Percentiles rank a stretch among this genome's conserved stretches.
Evolutionary conservation across 2,888 invertebrate species (phyloP).

Genomic region (Seira ritae): DNA sequence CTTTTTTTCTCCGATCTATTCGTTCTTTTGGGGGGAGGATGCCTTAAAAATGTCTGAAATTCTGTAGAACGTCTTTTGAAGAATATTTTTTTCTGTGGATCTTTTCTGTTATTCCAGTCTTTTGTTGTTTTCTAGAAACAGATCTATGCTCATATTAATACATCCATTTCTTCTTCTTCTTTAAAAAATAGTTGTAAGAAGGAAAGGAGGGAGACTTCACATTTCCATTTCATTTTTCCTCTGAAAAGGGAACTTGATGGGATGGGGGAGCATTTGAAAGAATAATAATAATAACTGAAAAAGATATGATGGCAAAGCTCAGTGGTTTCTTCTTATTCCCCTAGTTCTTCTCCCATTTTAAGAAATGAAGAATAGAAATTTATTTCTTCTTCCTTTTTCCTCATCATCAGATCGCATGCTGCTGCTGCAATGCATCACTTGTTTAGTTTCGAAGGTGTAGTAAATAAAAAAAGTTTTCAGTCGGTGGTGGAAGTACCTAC

Average conservation of each 20-base stretch:
- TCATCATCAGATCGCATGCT: background rate
- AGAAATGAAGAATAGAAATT: background rate
- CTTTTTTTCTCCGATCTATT: background rate
- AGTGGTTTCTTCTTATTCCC: conserved; percentile 51
- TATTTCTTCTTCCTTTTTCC: conserved; percentile 13
- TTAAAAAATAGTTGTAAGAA: background rate
- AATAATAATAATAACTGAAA: conserved; percentile 43
- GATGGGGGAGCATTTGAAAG: conserved; percentile 4
- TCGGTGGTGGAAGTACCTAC: background rate
- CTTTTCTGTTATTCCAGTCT: background rate
- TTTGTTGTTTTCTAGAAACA: background rate
- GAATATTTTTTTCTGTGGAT: background rate
- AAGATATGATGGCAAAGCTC: conserved; percentile 60
- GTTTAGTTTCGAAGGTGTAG: background rate
- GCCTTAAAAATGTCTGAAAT: too few species aligned
- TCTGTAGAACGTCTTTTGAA: too few species aligned
- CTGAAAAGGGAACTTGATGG: conserved; percentile 1
- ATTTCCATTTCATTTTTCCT: conserved; percentile 8
- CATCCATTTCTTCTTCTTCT: background rate
- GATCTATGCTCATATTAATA: background rate
- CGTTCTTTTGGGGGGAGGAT: too few species aligned
- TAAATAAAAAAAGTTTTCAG: background rate
- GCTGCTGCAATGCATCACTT: conserved; percentile 15
- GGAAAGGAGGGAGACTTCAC: conserved; percentile 60
- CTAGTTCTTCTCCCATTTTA: conserved; percentile 32